Conservation (phyloP, 1,140 invertebrate genomes). For the Euschistus heros region DNA sequence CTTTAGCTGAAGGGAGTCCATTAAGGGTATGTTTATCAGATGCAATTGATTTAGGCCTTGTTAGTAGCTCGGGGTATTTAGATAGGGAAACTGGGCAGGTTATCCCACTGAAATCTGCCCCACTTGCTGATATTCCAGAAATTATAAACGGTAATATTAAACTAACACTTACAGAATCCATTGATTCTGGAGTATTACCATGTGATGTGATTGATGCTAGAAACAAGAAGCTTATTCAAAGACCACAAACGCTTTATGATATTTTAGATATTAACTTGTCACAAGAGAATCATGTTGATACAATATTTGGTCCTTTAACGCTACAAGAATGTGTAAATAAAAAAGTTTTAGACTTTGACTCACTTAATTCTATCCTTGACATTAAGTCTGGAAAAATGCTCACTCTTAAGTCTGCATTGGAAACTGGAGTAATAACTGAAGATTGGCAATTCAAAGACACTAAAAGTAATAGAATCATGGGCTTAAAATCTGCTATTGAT, state of each 20-base stretch:
- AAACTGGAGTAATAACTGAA: constrained; percentile 60
- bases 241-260: constrained; percentile 84
- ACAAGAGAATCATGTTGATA: constrained; percentile 62
- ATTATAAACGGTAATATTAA: constrained; percentile 70
- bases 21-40: constrained; percentile 36
- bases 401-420: constrained; percentile 73
- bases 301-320: background rate
- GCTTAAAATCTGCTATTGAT: constrained; percentile 63
- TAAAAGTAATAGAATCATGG: constrained; percentile 54
- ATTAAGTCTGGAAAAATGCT: constrained; percentile 65
- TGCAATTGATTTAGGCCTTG: constrained; percentile 37
- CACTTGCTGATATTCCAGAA: constrained; percentile 41
- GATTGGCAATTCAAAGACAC: constrained; percentile 61
- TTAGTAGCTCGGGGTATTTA: constrained; percentile 41
- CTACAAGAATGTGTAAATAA: constrained; percentile 40
- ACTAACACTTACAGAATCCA: constrained; percentile 68
- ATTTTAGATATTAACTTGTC: constrained; percentile 69
- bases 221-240: constrained; percentile 63
- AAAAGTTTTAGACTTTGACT: constrained; percentile 15
- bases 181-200: constrained; percentile 55
- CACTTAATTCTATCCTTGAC: constrained; percentile 61
- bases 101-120: background rate
- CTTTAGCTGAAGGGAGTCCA: constrained; percentile 64
- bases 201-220: constrained; percentile 47
- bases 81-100: constrained; percentile 57